Conservation (phyloP, 2,888 invertebrate genomes). For the Desoria tigrina region DNA sequence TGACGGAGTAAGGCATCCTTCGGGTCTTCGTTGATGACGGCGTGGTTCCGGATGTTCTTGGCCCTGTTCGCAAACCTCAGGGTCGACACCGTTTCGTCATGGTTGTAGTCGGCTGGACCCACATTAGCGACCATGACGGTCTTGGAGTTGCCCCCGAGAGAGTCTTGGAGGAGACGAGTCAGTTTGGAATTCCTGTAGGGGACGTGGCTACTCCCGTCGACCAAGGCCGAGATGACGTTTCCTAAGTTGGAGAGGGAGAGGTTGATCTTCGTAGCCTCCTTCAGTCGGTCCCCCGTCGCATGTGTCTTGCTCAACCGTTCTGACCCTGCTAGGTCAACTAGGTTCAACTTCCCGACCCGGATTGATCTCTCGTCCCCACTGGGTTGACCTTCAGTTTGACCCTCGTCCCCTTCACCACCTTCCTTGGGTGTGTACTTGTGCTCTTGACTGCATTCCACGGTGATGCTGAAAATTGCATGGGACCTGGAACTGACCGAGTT, state of each 20-base stretch:
- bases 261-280: constrained; percentile 84
- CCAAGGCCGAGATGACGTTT: constrained; percentile 96
- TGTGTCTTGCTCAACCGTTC: constrained; percentile 97
- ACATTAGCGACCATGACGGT: constrained; percentile 95
- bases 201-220: constrained; percentile 96
- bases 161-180: constrained; percentile 91
- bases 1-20: constrained; percentile 93
- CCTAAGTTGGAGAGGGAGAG: constrained; percentile 94
- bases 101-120: constrained; percentile 92
- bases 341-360: constrained; percentile 92
- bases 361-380: constrained; percentile 56
- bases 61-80: constrained; percentile 95
- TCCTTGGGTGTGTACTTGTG: neutral
- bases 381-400: neutral
- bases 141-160: constrained; percentile 93
- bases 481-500: constrained; percentile 94
- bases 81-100: constrained; percentile 95
- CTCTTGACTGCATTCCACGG: constrained; percentile 89
- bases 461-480: constrained; percentile 97
- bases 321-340: constrained; percentile 76
- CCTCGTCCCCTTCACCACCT: neutral
- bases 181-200: constrained; percentile 98
- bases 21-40: constrained; percentile 94
- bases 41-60: constrained; percentile 95
- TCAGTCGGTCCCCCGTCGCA: constrained; percentile 85